Percentiles rank a stretch among this genome's conserved stretches.
Evolutionary conservation across 2,888 invertebrate genomes (phyloP).

Genomic region (Xanthia togata): DNA sequence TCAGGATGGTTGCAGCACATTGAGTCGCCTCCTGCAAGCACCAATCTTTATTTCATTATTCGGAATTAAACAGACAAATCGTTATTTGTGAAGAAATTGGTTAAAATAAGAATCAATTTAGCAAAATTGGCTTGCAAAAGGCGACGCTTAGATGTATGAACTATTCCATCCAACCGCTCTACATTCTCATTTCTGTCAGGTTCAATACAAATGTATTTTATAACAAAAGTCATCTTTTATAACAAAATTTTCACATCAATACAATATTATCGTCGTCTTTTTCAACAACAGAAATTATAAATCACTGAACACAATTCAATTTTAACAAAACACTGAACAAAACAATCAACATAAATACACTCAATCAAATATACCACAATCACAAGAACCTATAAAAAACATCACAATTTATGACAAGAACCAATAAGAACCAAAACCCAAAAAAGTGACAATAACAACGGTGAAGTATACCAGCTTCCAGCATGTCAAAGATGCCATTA

Average conservation of each 20-base stretch:
- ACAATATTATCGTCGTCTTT: neutral
- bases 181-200: neutral
- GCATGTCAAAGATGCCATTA: conserved; percentile 76
- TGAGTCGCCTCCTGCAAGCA: conserved; percentile 87
- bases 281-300: neutral
- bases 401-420: conserved; percentile 16
- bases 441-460: conserved; percentile 50
- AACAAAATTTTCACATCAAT: neutral
- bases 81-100: conserved; percentile 8
- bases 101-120: conserved; percentile 31
- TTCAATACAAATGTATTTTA: neutral
- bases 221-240: neutral
- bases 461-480: conserved; percentile 76
- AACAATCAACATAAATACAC: conserved; percentile 1
- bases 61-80: conserved; percentile 44
- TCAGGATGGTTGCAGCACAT: conserved; percentile 77
- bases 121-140: conserved; percentile 79
- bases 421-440: conserved; percentile 55
- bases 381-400: conserved; percentile 11
- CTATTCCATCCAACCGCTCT: neutral
- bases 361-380: neutral
- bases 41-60: conserved; percentile 77
- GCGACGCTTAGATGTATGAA: conserved; percentile 65
- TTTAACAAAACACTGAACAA: conserved; percentile 15
- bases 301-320: conserved; percentile 17